Base-by-base conservation (phyloP, 1,140 invertebrate genomes). In the Aphaenogaster ashmeadi region DNA sequence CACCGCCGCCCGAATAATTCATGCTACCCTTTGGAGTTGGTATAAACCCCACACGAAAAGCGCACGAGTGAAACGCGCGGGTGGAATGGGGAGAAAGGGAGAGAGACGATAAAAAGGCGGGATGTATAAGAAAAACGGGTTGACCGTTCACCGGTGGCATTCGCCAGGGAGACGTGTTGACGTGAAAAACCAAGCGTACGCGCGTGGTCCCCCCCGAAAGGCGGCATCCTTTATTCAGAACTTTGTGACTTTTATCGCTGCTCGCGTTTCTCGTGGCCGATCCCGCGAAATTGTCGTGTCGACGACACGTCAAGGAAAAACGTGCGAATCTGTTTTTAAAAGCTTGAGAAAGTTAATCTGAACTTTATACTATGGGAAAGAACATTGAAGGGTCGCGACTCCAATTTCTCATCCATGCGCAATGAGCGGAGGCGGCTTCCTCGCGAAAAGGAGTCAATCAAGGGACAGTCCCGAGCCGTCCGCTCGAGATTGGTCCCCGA, bases 1-100 rank as follows among this genome's bases (percentile, higher is more conserved):
- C 94, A 94, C 93, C 93, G 89, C 38, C 83, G n/a, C 47, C 13
- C 69, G 62, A 95, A 95, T 95, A 93, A 95, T 95, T 95, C 90
- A 95, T 92, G 87, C 74, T 69, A 92, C 92, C 92, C 94, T 92
- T 94, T 94, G 90, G 69, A 89, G 86, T 86, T 74, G 85, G 71
- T 89, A 86, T 87, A 89, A 90, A 87, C 79, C 72, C 75, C 36
- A 67, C 67, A 72, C 71, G 77, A 78, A 74, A 64, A 85, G 74
- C 87, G 69, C 84, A 58, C 84, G 56, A 62, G 44, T 87, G 36
- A 84, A 80, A 64, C 38, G 27, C 56, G 11, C 52, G 27, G 64
- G 58, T 58, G 15, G 74, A 79, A 79, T 69, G 66, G 75, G 74
- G 18, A n/a, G 18, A 41, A 18, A 66, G 36, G 21, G n/a, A 33